Evolutionary conservation across 2,797 vertebrate species (phyloP).

Genomic region (Columba guinea): DNA sequence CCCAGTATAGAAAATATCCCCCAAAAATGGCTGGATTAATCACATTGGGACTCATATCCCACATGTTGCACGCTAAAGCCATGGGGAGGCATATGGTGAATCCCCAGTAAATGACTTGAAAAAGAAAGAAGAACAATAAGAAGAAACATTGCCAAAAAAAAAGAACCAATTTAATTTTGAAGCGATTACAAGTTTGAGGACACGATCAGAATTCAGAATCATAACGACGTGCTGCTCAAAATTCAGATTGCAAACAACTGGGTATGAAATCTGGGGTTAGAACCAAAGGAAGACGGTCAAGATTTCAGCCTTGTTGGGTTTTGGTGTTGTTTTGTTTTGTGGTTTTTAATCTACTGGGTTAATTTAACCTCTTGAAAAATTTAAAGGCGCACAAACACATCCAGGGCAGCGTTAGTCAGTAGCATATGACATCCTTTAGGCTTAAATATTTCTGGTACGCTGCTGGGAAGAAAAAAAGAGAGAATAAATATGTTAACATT

Average conservation of each 20-base stretch:
- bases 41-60: not conserved
- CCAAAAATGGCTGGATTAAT: not conserved
- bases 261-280: not conserved
- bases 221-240: not conserved
- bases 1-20: not conserved
- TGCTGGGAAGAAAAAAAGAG: not conserved
- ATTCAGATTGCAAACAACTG: not conserved
- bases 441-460: not conserved
- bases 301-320: not conserved
- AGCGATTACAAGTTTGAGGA: not conserved
- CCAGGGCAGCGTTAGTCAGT: not conserved
- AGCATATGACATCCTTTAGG: not conserved
- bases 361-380: not conserved
- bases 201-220: not conserved
- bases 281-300: not conserved
- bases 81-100: not conserved
- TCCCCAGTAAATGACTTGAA: not conserved
- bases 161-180: not conserved
- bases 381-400: not conserved
- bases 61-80: not conserved
- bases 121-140: not conserved
- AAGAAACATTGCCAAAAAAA: not conserved
- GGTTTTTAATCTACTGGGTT: not conserved
- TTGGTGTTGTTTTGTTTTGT: too few species aligned
- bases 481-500: not conserved